Conservation (phyloP, 2,888 invertebrate species). For the Dexiosoma caninum region DNA sequence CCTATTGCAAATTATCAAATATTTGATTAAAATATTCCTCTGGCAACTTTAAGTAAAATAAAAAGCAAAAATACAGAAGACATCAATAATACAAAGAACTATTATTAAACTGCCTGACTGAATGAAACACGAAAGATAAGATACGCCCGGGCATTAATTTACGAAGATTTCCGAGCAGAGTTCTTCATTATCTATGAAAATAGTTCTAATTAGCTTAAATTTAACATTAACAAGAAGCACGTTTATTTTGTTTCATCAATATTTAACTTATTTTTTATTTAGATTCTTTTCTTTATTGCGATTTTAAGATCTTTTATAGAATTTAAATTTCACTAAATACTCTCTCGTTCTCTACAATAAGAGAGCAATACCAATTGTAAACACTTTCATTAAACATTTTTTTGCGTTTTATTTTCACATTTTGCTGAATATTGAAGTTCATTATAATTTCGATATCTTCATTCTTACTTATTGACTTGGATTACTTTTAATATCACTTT, state of each 20-base stretch:
- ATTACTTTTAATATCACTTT: neutral
- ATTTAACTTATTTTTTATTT: neutral
- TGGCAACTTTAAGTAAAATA: constrained; percentile 6
- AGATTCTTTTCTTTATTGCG: neutral
- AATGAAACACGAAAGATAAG: constrained; percentile 52
- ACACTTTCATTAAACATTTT: constrained; percentile 1
- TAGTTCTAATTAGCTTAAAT: constrained; percentile 29
- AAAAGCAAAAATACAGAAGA: constrained; percentile 3
- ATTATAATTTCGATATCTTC: too few species aligned
- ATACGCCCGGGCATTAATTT: constrained; percentile 51
- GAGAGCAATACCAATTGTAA: constrained; percentile 16
- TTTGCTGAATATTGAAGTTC: constrained; percentile 33
- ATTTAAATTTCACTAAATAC: constrained; percentile 9
- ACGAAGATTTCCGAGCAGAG: constrained; percentile 49
- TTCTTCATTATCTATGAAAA: constrained; percentile 52
- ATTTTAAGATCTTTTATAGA: neutral
- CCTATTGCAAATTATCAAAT: too few species aligned
- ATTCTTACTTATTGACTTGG: too few species aligned
- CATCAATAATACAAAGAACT: constrained; percentile 11
- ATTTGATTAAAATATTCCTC: neutral
- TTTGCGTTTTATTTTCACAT: constrained; percentile 13
- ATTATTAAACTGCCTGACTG: constrained; percentile 33
- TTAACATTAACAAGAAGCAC: neutral
- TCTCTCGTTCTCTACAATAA: constrained; percentile 12
- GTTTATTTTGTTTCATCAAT: constrained; percentile 26